These are phyloP conservation scores for Nasonia giraulti DNA, from an alignment of 1,140 invertebrate species.

Conservation along the genomic window DNA sequence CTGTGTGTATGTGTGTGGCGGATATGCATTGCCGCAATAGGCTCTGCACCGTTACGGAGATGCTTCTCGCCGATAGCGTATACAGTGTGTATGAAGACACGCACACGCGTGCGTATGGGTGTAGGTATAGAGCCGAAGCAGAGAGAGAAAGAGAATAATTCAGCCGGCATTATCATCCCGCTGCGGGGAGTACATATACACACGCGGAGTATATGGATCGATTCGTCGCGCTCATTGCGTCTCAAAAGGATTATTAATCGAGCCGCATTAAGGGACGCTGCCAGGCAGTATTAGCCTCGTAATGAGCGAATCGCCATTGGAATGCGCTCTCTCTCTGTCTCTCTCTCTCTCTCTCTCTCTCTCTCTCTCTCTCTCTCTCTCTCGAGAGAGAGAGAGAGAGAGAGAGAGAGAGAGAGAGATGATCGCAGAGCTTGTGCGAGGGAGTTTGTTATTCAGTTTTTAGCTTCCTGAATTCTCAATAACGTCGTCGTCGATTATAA, in stretches of 20 bases:
- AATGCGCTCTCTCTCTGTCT: not conserved
- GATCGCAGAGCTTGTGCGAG: too few species aligned
- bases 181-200: not conserved
- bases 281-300: not conserved
- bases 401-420: too few species aligned
- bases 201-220: not conserved
- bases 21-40: constrained; percentile 13
- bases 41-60: not conserved
- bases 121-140: not conserved
- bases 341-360: too few species aligned
- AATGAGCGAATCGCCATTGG: constrained; percentile 9
- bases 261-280: not conserved
- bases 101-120: not conserved
- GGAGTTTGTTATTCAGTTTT: too few species aligned
- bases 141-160: not conserved
- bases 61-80: not conserved
- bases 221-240: constrained; percentile 12
- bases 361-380: too few species aligned
- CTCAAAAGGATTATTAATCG: constrained; percentile 20
- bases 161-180: not conserved
- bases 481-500: too few species aligned
- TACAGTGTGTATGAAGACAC: not conserved
- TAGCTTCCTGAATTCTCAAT: too few species aligned
- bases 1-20: not conserved
- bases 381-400: too few species aligned